A percentile compares a stretch with the other conserved stretches of the same genome.
phyloP scores from a whole-genome alignment of 2,888 invertebrate species.

The Meghimatium bilineatum region DNA sequence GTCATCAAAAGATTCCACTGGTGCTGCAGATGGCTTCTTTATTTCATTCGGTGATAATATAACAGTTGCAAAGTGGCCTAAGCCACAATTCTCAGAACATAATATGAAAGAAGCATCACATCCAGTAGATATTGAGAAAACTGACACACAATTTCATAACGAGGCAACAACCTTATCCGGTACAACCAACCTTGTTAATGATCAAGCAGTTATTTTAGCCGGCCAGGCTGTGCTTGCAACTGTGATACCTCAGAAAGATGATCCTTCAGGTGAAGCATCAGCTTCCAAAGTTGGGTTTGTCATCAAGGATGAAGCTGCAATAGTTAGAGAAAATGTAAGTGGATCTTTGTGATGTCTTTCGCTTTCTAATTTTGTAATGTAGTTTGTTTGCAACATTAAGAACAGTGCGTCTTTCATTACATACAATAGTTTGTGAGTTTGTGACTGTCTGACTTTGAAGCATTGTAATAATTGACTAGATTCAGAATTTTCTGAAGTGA shows the following conservation, averaged over 20 bases:
- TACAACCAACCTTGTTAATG: neutral
- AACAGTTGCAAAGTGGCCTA: slow-evolving; percentile 82
- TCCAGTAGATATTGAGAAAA: neutral
- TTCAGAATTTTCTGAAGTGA: too few species aligned
- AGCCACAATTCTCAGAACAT: slow-evolving; percentile 78
- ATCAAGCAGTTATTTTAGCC: slow-evolving; percentile 15
- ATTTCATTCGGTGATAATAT: slow-evolving; percentile 95
- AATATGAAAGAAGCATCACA: neutral
- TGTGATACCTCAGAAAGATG: slow-evolving; percentile 1
- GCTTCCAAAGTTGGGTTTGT: slow-evolving; percentile 78
- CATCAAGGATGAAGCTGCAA: slow-evolving; percentile 82
- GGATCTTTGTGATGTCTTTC: too few species aligned
- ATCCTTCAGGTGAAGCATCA: neutral
- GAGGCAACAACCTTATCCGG: neutral
- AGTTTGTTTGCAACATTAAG: too few species aligned
- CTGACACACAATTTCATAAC: too few species aligned
- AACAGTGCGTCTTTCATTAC: too few species aligned
- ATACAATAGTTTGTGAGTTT: too few species aligned
- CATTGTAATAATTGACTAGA: too few species aligned
- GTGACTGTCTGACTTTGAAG: too few species aligned
- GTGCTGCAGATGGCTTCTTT: slow-evolving; percentile 83
- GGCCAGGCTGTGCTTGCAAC: slow-evolving; percentile 30
- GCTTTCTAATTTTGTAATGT: too few species aligned
- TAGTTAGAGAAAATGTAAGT: slow-evolving; percentile 53
- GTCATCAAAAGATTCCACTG: neutral